Percentiles rank a stretch among this genome's conserved stretches.
Evolutionary conservation across 1,140 invertebrate species (phyloP).

Genomic region (Drosophila littoralis): DNA sequence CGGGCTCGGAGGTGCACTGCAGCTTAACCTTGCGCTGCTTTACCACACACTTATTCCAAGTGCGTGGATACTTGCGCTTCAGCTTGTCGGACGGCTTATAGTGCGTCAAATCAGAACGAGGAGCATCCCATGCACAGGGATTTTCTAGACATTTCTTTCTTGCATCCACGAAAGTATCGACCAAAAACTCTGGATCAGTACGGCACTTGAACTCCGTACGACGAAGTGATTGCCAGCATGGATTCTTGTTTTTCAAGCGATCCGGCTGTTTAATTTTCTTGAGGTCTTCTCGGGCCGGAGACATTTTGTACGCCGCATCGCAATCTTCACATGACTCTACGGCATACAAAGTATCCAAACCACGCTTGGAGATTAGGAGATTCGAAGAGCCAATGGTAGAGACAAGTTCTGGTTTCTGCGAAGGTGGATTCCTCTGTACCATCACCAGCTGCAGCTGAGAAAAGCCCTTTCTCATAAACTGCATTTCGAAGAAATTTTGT

Average conservation of each 20-base stretch:
- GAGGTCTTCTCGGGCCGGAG: background rate
- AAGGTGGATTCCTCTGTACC: background rate
- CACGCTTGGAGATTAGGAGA: background rate
- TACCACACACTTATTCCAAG: conserved; percentile 56
- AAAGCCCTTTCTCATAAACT: conserved; percentile 2
- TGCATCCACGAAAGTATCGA: conserved; percentile 25
- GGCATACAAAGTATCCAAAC: conserved; percentile 20
- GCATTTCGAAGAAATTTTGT: conserved; percentile 4
- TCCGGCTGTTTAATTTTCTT: conserved; percentile 8
- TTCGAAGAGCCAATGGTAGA: background rate
- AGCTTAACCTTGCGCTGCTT: conserved; percentile 36
- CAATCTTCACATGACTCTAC: conserved; percentile 38
- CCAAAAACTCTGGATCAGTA: conserved; percentile 49
- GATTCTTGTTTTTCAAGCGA: background rate
- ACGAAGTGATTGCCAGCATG: conserved; percentile 51
- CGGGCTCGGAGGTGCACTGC: conserved; percentile 17
- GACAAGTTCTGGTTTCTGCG: background rate
- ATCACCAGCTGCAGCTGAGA: background rate
- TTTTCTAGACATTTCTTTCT: conserved; percentile 17
- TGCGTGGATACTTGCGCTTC: conserved; percentile 49
- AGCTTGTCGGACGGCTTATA: conserved; percentile 55
- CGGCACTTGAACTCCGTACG: conserved; percentile 64
- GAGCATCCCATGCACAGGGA: conserved; percentile 21
- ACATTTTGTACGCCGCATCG: conserved; percentile 1
- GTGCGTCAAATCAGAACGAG: conserved; percentile 23